phyloP scores from a whole-genome alignment of 2,797 vertebrate genomes.

The Eulemur rubriventer region DNA sequence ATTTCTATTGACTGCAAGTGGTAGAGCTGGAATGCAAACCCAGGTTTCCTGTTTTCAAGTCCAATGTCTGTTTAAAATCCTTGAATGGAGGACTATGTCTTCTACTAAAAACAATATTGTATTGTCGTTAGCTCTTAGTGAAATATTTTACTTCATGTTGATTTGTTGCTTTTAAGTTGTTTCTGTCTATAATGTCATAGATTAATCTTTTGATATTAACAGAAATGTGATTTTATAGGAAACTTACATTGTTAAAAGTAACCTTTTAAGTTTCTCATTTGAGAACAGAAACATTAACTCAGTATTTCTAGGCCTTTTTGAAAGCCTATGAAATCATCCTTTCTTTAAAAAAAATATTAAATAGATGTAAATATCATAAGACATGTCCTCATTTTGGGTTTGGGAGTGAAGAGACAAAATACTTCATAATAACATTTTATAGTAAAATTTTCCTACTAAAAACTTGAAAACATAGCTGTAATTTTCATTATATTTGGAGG shows the following conservation, averaged over 20 bases:
- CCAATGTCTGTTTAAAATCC: neutral
- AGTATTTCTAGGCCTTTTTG: neutral
- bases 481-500: neutral
- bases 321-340: neutral
- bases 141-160: neutral
- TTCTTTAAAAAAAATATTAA: neutral
- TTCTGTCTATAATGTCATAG: neutral
- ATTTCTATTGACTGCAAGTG: neutral
- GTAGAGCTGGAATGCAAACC: neutral
- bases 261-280: conserved; percentile 21
- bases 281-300: conserved; percentile 30
- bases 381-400: neutral
- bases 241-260: neutral
- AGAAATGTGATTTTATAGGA: conserved; percentile 2
- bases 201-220: neutral
- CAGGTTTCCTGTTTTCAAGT: neutral
- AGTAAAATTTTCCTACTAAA: conserved; percentile 19
- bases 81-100: neutral
- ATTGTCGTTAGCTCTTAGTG: neutral
- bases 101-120: neutral
- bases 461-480: neutral
- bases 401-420: conserved; percentile 3
- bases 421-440: neutral
- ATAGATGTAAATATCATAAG: neutral
- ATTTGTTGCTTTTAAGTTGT: neutral